Conservation (phyloP, 2,797 vertebrate genomes). For the Anabacerthia variegaticeps region DNA sequence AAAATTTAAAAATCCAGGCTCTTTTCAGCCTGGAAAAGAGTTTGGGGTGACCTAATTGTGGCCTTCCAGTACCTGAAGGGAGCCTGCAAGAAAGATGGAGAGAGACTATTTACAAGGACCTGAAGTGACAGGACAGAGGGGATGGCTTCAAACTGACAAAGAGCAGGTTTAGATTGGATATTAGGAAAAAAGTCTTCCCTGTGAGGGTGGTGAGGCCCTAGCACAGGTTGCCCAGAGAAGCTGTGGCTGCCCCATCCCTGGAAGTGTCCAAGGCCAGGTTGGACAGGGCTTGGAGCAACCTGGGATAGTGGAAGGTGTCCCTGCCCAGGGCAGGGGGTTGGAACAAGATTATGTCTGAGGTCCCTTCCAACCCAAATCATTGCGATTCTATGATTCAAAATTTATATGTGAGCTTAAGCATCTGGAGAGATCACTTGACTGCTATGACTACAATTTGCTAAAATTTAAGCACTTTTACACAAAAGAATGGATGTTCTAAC, state of each 20-base stretch:
- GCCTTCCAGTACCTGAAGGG: background rate
- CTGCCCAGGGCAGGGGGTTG: background rate
- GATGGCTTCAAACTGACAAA: background rate
- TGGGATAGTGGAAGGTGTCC: background rate
- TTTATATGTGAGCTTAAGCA: background rate
- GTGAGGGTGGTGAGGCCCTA: background rate
- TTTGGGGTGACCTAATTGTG: background rate
- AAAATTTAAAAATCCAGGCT: background rate
- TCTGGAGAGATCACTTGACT: background rate
- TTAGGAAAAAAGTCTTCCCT: background rate
- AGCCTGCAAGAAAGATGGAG: background rate
- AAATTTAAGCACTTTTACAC: background rate
- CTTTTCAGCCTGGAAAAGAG: background rate
- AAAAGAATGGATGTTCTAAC: background rate
- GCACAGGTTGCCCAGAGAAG: background rate
- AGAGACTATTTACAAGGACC: background rate
- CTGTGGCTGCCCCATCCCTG: background rate
- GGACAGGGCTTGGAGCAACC: fast-evolving
- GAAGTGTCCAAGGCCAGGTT: background rate
- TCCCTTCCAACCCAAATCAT: background rate
- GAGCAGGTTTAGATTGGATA: background rate
- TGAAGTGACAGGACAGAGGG: background rate
- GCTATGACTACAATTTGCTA: background rate
- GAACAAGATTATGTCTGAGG: background rate
- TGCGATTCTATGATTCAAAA: background rate